Conservation (phyloP, 2,797 vertebrate species). For the Eulemur rubriventer region DNA sequence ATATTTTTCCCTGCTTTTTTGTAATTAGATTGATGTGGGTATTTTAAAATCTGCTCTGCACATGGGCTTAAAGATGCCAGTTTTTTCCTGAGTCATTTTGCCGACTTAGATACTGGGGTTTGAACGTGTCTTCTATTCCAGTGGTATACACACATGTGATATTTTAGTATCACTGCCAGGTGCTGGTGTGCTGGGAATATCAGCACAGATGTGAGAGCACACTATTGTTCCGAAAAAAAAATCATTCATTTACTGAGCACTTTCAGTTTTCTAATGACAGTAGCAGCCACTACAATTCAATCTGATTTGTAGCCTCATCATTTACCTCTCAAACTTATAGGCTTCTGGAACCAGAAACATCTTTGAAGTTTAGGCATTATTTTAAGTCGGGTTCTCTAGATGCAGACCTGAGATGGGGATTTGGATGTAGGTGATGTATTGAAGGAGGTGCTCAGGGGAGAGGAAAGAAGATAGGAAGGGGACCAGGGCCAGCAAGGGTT, state of each 20-base stretch:
- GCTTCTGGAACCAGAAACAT: neutral
- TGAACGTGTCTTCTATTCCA: slow-evolving; percentile 49
- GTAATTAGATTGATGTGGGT: slow-evolving; percentile 74
- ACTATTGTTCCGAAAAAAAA: neutral
- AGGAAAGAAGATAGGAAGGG: neutral
- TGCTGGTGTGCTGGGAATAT: neutral
- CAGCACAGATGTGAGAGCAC: neutral
- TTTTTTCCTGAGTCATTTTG: slow-evolving; percentile 59
- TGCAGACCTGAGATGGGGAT: neutral
- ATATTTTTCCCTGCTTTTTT: slow-evolving; percentile 73
- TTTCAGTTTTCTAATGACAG: neutral
- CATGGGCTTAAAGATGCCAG: slow-evolving; percentile 63
- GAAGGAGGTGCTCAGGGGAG: neutral
- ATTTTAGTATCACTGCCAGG: slow-evolving; percentile 17
- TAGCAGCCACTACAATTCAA: neutral
- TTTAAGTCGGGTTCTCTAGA: neutral
- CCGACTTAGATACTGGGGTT: slow-evolving; percentile 36
- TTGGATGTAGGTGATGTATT: neutral
- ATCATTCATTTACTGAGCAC: neutral
- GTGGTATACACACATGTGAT: neutral
- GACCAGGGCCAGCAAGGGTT: neutral
- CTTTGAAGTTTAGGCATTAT: neutral
- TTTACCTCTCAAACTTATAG: neutral
- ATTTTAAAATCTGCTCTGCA: slow-evolving; percentile 75
- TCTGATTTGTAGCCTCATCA: neutral